Base-by-base conservation (phyloP, 2,888 invertebrate species). In the Ecliptopera silaceata region DNA sequence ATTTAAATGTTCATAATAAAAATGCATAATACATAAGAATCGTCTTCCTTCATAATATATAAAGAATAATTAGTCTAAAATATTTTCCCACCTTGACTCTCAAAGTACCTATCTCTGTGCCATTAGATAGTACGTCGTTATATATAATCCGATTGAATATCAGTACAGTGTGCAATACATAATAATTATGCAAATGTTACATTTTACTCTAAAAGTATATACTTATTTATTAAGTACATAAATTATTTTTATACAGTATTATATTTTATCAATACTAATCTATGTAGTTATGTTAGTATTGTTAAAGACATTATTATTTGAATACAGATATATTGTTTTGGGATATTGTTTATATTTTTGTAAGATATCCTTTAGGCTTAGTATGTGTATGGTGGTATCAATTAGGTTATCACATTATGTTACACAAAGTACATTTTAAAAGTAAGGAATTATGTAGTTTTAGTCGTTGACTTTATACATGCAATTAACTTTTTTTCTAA, bases 281-380 rank as follows among this genome's bases (percentile, higher is more conserved):
- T 49, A 46, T 18, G 42, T 53, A 51, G 22, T 42, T 42, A 15
- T 31, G 29, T 42, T n/a, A 36, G 55, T 63, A 56, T 47, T 68
- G 61, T 59, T 12, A 55, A 60, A 69, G 58, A 51, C 57, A 15
- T 45, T 63, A 63, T 66, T 64, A 61, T 68, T 61, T 67, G 69
- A 59, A 69, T 70, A 66, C 60, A 75, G 69, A 77, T n/a, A n/a
- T n/a, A n/a, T n/a, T n/a, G n/a, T n/a, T n/a, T n/a, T n/a, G n/a
- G n/a, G n/a, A n/a, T 73, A 71, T 74, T 74, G 69, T 76, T 76
- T 75, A 79, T 83, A 83, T 83, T 82, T 82, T 83, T 81, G 69
- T 84, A 83, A 71, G 59, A 69, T 68, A 22, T 12, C n/a, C 22
- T n/a, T 12, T 22, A 22, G 4, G n/a, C 12, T 12, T 34, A 11